These are phyloP conservation scores for Acanthopleura granulata DNA, from an alignment of 2,888 invertebrate genomes.

Conservation along the genomic window DNA sequence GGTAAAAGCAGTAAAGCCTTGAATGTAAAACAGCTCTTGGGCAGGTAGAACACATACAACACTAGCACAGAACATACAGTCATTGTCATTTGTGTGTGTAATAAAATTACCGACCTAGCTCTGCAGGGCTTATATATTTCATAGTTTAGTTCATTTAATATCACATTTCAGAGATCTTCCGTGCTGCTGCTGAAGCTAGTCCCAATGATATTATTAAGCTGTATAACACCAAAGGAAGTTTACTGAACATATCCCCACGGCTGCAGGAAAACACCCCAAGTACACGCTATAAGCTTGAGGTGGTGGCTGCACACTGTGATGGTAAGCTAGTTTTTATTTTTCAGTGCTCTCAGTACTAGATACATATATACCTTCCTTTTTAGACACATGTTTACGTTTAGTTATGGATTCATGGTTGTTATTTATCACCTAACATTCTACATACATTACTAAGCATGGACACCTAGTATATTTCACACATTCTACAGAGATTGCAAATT, in stretches of 20 bases:
- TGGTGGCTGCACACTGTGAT: slow-evolving; percentile 69
- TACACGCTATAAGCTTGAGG: slow-evolving; percentile 74
- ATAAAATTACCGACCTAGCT: too few relatives aligned
- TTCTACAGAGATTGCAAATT: too few relatives aligned
- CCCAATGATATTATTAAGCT: slow-evolving; percentile 79
- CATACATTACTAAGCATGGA: not conserved
- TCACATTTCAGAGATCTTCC: slow-evolving; percentile 75
- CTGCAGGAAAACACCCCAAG: slow-evolving; percentile 75
- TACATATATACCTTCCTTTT: not conserved
- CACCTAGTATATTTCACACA: too few relatives aligned
- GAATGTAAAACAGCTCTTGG: too few relatives aligned
- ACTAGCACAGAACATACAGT: too few relatives aligned
- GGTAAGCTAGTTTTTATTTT: slow-evolving; percentile 52
- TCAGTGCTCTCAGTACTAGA: not conserved
- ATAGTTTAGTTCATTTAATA: not conserved
- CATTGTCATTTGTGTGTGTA: too few relatives aligned
- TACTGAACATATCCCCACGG: slow-evolving; percentile 76
- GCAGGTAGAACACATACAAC: too few relatives aligned
- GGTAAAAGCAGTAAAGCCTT: too few relatives aligned
- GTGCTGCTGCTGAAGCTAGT: slow-evolving; percentile 78
- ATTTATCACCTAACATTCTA: not conserved
- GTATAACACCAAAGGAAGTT: slow-evolving; percentile 75
- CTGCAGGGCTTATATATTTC: too few relatives aligned
- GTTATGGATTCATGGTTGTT: not conserved
- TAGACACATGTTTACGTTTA: not conserved